Conservation (phyloP, 2,888 invertebrate species). For the Carpatolechia fugitivella region DNA sequence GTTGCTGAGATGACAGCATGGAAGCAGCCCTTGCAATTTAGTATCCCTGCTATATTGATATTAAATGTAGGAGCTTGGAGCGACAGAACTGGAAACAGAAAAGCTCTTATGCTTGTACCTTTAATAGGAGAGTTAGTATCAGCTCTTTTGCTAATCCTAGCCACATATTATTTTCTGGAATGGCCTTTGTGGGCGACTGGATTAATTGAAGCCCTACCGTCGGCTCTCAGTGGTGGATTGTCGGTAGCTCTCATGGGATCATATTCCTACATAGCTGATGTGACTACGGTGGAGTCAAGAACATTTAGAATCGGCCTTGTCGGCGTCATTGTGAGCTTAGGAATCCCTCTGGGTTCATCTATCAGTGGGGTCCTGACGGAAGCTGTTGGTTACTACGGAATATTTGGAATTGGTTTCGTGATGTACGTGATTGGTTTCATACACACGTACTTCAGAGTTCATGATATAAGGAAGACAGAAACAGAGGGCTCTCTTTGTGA, state of each 20-base stretch:
- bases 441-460: slow-evolving; percentile 54
- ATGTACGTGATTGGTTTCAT: slow-evolving; percentile 57
- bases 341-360: slow-evolving; percentile 69
- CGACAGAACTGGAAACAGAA: slow-evolving; percentile 78
- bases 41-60: slow-evolving; percentile 77
- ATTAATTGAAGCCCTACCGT: slow-evolving; percentile 74
- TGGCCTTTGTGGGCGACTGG: slow-evolving; percentile 77
- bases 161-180: slow-evolving; percentile 76
- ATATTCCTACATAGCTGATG: slow-evolving; percentile 81
- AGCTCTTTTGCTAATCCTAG: slow-evolving; percentile 67
- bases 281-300: slow-evolving; percentile 77
- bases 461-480: slow-evolving; percentile 50
- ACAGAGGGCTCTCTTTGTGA: slow-evolving; percentile 42
- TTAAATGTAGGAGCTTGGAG: slow-evolving; percentile 82
- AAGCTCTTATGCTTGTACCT: slow-evolving; percentile 77
- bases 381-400: slow-evolving; percentile 64
- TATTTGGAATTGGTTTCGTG: slow-evolving; percentile 53
- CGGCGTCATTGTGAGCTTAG: slow-evolving; percentile 71
- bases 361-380: slow-evolving; percentile 74
- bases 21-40: slow-evolving; percentile 75
- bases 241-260: slow-evolving; percentile 78
- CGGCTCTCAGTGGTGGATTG: slow-evolving; percentile 79
- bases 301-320: slow-evolving; percentile 82
- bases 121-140: slow-evolving; percentile 76
- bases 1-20: slow-evolving; percentile 77